A percentile compares a stretch with the other conserved stretches of the same genome.
These are phyloP conservation scores for Rhadinocentrus ornatus DNA, from an alignment of 2,797 vertebrate genomes.

Conservation along the genomic window DNA sequence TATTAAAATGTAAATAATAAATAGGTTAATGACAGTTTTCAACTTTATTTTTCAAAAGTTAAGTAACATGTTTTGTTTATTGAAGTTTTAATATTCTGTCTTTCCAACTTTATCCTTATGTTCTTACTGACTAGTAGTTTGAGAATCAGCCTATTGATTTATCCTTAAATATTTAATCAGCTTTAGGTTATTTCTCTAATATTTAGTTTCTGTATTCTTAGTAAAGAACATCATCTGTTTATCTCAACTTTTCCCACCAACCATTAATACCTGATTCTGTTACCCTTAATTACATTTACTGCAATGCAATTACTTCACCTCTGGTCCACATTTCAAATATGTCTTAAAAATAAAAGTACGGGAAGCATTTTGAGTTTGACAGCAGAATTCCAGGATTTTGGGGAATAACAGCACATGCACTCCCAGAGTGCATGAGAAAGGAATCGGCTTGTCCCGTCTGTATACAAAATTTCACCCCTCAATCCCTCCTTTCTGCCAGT, in stretches of 20 bases:
- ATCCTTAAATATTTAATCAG: neutral
- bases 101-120: no score
- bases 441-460: conserved; percentile 44
- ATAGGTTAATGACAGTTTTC: neutral
- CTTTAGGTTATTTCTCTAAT: neutral
- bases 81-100: no score
- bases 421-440: conserved; percentile 47
- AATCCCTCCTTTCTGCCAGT: conserved; percentile 14
- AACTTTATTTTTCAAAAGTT: neutral
- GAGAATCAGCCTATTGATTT: neutral
- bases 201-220: conserved; percentile 5
- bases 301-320: neutral
- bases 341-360: conserved; percentile 32
- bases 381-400: conserved; percentile 63
- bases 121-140: no score
- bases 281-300: conserved; percentile 9
- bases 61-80: neutral
- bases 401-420: conserved; percentile 52
- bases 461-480: conserved; percentile 59
- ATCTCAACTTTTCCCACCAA: neutral
- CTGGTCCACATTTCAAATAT: neutral
- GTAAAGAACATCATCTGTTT: neutral
- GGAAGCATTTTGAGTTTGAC: conserved; percentile 39
- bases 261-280: neutral
- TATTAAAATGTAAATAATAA: neutral